Evolutionary conservation across 2,888 invertebrate genomes (phyloP).

Genomic region (Amiota communis): DNA sequence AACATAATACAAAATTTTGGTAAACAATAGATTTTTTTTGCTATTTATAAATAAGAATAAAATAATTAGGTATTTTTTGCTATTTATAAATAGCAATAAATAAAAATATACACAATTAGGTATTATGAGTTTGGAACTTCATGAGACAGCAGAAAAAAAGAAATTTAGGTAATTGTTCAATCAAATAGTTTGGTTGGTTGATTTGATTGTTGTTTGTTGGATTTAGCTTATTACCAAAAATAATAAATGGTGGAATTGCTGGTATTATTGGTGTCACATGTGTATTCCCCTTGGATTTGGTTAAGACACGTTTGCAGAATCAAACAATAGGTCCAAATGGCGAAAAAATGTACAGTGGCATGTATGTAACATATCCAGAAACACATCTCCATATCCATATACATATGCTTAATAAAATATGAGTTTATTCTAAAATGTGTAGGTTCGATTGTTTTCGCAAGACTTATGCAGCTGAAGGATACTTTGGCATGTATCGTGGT

Average conservation of each 20-base stretch:
- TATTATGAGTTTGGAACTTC: not conserved
- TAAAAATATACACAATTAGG: too few relatives aligned
- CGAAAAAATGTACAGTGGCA: conserved; percentile 89
- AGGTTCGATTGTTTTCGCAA: conserved; percentile 96
- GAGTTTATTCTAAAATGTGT: conserved; percentile 7
- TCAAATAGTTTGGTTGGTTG: not conserved
- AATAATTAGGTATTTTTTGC: not conserved
- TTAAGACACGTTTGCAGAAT: conserved; percentile 96
- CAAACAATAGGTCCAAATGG: conserved; percentile 91
- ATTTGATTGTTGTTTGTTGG: not conserved
- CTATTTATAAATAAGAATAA: too few relatives aligned
- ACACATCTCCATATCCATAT: not conserved
- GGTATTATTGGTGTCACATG: conserved; percentile 96
- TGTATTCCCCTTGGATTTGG: conserved; percentile 96
- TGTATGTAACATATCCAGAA: conserved; percentile 78
- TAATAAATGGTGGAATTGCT: conserved; percentile 96
- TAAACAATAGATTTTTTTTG: too few relatives aligned
- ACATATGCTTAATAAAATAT: not conserved
- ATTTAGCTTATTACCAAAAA: conserved; percentile 80
- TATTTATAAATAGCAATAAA: not conserved
- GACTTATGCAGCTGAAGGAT: conserved; percentile 92
- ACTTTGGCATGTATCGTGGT: conserved; percentile 97
- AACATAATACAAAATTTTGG: too few relatives aligned
- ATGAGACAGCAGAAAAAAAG: not conserved
- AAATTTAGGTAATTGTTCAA: conserved; percentile 1